phyloP scores from a whole-genome alignment of 2,797 vertebrate species.

The Pseudochromis fuscus region DNA sequence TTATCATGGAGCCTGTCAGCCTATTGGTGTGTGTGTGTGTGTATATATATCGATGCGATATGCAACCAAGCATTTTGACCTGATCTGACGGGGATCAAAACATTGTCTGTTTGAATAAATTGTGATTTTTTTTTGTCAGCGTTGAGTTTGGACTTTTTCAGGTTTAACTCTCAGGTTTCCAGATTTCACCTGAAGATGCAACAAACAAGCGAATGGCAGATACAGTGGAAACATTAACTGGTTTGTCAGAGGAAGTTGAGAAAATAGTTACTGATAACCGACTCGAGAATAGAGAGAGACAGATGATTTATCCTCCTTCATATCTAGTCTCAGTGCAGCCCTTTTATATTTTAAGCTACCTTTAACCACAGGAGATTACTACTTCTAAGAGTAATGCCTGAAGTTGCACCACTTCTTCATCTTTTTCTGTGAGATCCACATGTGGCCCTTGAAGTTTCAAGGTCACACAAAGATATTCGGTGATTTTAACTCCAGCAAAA shows the following conservation, averaged over 20 bases:
- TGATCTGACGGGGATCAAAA: too few species aligned
- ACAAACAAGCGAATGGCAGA: too few species aligned
- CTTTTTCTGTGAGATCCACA: slow-evolving; percentile 56
- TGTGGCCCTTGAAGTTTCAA: slow-evolving; percentile 62
- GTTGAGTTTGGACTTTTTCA: too few species aligned
- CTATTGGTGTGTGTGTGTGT: too few species aligned
- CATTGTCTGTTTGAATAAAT: too few species aligned
- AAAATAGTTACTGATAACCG: slow-evolving; percentile 14
- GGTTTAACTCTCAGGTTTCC: too few species aligned
- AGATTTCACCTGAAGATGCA: too few species aligned
- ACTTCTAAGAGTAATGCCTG: slow-evolving; percentile 57
- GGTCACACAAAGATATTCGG: slow-evolving; percentile 55
- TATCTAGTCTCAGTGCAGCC: slow-evolving; percentile 28
- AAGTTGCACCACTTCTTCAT: slow-evolving; percentile 53
- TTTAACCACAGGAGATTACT: slow-evolving; percentile 63
- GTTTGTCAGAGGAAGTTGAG: neutral
- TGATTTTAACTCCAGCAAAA: slow-evolving; percentile 50
- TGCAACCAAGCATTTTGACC: too few species aligned
- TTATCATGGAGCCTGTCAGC: too few species aligned
- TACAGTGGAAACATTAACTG: neutral
- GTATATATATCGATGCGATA: too few species aligned
- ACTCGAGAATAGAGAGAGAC: slow-evolving; percentile 8
- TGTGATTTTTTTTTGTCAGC: too few species aligned
- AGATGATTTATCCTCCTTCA: slow-evolving; percentile 25
- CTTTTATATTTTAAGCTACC: slow-evolving; percentile 46